Conservation (phyloP, 1,140 invertebrate genomes). For the Tribolium madens region DNA sequence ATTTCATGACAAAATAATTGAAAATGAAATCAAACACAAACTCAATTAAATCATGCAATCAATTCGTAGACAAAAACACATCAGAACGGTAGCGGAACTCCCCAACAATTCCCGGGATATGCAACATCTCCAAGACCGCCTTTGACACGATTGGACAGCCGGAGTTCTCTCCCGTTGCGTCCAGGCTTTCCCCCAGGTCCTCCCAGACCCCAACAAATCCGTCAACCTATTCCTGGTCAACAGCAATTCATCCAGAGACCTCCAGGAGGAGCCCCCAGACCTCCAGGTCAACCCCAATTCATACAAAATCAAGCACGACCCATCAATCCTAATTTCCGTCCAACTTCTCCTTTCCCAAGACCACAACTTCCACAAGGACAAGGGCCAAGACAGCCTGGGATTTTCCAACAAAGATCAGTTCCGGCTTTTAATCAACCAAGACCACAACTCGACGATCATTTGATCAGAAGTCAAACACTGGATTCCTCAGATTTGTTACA, state of each 20-base stretch:
- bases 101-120: background rate
- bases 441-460: conserved; percentile 28
- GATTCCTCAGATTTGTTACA: conserved; percentile 55
- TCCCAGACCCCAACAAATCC: conserved; percentile 28
- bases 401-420: conserved; percentile 59
- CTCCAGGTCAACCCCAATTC: conserved; percentile 47
- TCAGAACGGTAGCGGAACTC: conserved; percentile 4
- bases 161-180: conserved; percentile 53
- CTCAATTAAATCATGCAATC: background rate
- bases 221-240: conserved; percentile 20
- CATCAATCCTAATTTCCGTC: conserved; percentile 47
- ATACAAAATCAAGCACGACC: background rate
- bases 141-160: conserved; percentile 57
- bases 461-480: conserved; percentile 58
- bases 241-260: conserved; percentile 52
- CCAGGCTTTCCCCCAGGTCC: conserved; percentile 56
- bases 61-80: conserved; percentile 7
- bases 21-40: background rate
- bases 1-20: conserved; percentile 20
- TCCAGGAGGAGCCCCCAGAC: conserved; percentile 49
- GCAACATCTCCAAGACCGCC: conserved; percentile 49
- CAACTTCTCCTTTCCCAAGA: conserved; percentile 55
- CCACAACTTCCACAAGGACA: conserved; percentile 45
- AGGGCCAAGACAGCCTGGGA: conserved; percentile 53
- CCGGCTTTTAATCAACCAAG: conserved; percentile 49